A percentile compares a stretch with the other conserved stretches of the same genome.
phyloP scores from a whole-genome alignment of 2,113 vertebrate genomes.

The Melanocharis versteri region DNA sequence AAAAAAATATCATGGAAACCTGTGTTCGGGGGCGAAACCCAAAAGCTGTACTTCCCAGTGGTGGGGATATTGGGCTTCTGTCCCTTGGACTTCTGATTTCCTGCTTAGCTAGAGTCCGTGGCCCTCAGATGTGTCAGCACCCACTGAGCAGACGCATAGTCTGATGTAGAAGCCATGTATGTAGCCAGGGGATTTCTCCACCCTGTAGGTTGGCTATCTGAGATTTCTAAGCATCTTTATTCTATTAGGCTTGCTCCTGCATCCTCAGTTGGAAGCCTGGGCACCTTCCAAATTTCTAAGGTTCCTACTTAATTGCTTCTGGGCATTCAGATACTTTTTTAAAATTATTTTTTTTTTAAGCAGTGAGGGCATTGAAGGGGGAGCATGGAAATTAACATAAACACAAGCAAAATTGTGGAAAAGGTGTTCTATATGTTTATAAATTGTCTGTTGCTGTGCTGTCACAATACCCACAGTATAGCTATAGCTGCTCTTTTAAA shows the following conservation, averaged over 20 bases:
- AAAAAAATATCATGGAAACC: not conserved
- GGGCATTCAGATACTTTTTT: not conserved
- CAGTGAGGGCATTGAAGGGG: fast-evolving
- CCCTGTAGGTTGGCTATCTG: fast-evolving
- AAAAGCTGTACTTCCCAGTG: not conserved
- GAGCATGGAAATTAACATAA: not conserved
- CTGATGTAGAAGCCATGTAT: not conserved
- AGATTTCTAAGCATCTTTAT: not conserved
- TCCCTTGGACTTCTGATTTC: not conserved
- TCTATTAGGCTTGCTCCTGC: not conserved
- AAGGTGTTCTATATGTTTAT: not conserved
- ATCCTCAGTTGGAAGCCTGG: not conserved
- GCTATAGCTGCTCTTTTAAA: not conserved
- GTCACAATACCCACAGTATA: not conserved
- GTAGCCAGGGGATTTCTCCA: not conserved
- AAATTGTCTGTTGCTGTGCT: not conserved
- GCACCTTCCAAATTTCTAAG: not conserved
- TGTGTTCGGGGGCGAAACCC: not conserved
- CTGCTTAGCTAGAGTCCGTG: not conserved
- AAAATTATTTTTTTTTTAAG: not conserved
- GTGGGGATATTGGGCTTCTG: not conserved
- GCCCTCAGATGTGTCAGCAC: not conserved
- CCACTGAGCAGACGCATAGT: not conserved
- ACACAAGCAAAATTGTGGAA: not conserved
- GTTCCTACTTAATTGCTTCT: not conserved